Evolutionary conservation across 2,797 vertebrate species (phyloP).

Genomic region (Acipenser oxyrinchus): DNA sequence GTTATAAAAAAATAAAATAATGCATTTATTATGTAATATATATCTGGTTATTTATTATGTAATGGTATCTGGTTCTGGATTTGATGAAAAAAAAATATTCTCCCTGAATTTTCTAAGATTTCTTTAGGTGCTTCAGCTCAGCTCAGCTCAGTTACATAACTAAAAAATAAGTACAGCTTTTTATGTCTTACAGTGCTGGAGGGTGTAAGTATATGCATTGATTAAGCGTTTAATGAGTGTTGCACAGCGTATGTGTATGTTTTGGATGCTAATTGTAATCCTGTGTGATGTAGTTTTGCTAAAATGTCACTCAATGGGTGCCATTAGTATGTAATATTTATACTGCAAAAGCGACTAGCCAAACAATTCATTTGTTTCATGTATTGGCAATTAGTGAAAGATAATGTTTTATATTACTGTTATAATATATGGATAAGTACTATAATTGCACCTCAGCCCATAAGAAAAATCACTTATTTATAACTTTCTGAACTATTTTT

Average conservation of each 20-base stretch:
- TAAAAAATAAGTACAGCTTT: not conserved
- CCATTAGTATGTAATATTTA: not conserved
- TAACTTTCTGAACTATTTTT: too few species aligned
- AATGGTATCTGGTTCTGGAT: too few species aligned
- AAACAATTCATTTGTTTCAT: too few species aligned
- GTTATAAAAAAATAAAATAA: too few species aligned
- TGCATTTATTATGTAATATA: too few species aligned
- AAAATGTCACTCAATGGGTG: not conserved
- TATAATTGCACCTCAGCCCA: too few species aligned
- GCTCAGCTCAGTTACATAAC: not conserved
- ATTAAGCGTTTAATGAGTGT: not conserved
- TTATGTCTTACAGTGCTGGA: not conserved
- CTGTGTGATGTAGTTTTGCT: not conserved
- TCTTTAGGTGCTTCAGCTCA: not conserved
- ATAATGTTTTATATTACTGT: too few species aligned
- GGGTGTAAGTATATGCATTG: not conserved
- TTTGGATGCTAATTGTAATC: not conserved
- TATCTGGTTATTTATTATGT: too few species aligned
- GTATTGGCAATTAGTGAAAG: too few species aligned
- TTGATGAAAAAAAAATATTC: not conserved
- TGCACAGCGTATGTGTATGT: not conserved
- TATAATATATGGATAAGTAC: too few species aligned
- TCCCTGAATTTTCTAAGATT: constrained; percentile 4
- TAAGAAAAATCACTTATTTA: too few species aligned
- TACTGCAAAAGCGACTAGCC: not conserved